Evolutionary conservation across 2,888 invertebrate species (phyloP).

Genomic region (Eristalis intricaria): DNA sequence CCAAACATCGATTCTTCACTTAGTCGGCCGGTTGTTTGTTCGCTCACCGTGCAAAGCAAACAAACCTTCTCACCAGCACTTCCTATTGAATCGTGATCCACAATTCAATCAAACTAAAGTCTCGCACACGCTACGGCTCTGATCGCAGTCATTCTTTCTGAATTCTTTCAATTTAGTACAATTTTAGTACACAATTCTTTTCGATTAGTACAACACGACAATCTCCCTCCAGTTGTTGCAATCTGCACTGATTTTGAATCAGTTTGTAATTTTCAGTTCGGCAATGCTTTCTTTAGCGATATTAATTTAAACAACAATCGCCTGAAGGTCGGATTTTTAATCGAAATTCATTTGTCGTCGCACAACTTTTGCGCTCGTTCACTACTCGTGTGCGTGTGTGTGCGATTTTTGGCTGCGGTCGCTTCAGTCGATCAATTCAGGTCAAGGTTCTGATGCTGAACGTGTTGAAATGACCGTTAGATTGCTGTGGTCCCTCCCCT

Average conservation of each 20-base stretch:
- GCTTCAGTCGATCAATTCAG: not conserved
- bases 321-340: conserved; percentile 21
- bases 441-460: conserved; percentile 39
- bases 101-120: not conserved
- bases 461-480: conserved; percentile 35
- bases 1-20: not conserved
- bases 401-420: not conserved
- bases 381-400: not conserved
- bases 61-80: not conserved
- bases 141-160: too few species aligned
- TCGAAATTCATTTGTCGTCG: conserved; percentile 21
- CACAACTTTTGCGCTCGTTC: not conserved
- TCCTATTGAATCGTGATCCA: not conserved
- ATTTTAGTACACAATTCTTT: too few species aligned
- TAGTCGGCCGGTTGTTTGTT: not conserved
- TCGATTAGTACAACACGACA: too few species aligned
- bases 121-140: too few species aligned
- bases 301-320: conserved; percentile 7
- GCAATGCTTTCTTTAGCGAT: conserved; percentile 4
- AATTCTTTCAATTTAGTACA: too few species aligned
- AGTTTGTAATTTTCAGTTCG: not conserved
- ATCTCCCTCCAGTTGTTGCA: not conserved
- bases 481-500: not conserved
- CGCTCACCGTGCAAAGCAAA: not conserved
- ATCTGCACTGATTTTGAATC: not conserved